Conservation (phyloP, 2,888 invertebrate species). For the Nasonovia ribisnigri region DNA sequence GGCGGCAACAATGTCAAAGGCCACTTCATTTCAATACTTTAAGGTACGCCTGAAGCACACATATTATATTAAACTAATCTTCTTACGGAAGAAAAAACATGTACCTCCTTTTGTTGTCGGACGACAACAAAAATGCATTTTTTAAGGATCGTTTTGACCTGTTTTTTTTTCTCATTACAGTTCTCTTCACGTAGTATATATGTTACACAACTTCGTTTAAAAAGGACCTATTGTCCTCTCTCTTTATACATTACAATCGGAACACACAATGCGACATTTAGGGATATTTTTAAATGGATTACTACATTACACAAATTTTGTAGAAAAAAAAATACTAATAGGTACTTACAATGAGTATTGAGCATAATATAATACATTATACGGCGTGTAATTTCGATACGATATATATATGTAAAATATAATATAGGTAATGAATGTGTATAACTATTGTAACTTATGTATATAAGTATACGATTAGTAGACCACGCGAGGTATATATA, state of each 20-base stretch:
- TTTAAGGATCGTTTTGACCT: constrained; percentile 49
- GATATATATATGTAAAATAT: background rate
- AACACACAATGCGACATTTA: background rate
- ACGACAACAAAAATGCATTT: constrained; percentile 57
- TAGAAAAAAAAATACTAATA: background rate
- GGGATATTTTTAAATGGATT: constrained; percentile 52
- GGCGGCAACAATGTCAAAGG: constrained; percentile 62
- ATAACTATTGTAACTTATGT: background rate
- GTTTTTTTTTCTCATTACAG: constrained; percentile 49
- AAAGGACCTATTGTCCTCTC: constrained; percentile 28
- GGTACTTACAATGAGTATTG: background rate
- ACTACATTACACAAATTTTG: background rate
- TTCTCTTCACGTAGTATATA: constrained; percentile 18
- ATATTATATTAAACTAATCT: constrained; percentile 45
- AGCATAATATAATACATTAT: background rate
- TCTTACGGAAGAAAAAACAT: constrained; percentile 49
- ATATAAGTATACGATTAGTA: background rate
- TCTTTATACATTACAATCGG: background rate
- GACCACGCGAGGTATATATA: background rate
- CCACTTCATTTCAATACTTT: constrained; percentile 56
- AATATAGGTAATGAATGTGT: background rate
- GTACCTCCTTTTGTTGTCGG: constrained; percentile 36
- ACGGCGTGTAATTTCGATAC: background rate
- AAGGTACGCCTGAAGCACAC: background rate
- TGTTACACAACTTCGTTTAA: constrained; percentile 18